A percentile compares a stretch with the other conserved stretches of the same genome.
phyloP scores from a whole-genome alignment of 2,797 vertebrate genomes.

The Gymnocypris eckloni region DNA sequence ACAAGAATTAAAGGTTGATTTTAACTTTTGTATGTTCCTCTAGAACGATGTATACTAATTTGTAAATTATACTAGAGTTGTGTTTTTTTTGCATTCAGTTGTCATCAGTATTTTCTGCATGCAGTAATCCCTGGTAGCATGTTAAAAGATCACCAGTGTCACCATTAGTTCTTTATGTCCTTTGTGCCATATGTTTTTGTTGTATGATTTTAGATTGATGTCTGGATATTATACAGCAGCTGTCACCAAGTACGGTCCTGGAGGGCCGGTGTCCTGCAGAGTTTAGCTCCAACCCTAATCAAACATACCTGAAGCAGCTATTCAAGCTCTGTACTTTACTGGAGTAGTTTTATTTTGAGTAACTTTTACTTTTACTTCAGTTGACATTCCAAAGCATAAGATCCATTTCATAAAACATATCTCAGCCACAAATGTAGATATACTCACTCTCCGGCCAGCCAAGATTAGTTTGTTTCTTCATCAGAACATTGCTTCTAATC shows the following conservation, averaged over 20 bases:
- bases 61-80: not conserved
- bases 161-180: not conserved
- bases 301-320: no score
- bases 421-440: not conserved
- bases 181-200: not conserved
- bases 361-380: no score
- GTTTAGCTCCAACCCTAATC: no score
- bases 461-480: not conserved
- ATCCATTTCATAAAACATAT: no score
- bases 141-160: not conserved
- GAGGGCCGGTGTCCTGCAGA: no score
- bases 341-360: no score
- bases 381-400: no score
- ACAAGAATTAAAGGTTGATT: not conserved
- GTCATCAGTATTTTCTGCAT: conserved; percentile 5
- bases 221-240: not conserved
- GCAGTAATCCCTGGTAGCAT: not conserved
- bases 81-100: not conserved
- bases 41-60: not conserved
- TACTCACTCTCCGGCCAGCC: not conserved
- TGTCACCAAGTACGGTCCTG: no score
- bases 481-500: not conserved
- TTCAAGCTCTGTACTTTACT: no score
- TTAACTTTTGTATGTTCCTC: not conserved
- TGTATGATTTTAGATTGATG: not conserved